phyloP scores from a whole-genome alignment of 1,140 invertebrate species.

The Sitodiplosis mosellana region DNA sequence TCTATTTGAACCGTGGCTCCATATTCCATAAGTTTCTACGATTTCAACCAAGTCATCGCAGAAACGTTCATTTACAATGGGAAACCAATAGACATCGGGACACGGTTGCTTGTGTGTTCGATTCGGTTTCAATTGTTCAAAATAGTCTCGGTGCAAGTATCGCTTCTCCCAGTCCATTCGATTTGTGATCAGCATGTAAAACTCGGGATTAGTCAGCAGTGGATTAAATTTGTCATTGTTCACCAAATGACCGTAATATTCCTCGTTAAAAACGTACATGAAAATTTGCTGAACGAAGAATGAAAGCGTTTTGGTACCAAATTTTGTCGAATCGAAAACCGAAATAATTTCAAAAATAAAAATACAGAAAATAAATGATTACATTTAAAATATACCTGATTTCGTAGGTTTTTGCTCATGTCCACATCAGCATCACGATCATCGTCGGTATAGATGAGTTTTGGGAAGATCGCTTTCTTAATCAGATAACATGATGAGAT shows the following conservation, averaged over 20 bases:
- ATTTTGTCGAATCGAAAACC: too few relatives aligned
- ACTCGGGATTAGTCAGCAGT: slow-evolving; percentile 56
- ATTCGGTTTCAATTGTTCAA: slow-evolving; percentile 45
- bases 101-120: slow-evolving; percentile 13
- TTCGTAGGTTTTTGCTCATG: slow-evolving; percentile 53
- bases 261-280: slow-evolving; percentile 76
- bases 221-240: slow-evolving; percentile 68
- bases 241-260: slow-evolving; percentile 79
- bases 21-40: slow-evolving; percentile 80
- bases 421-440: slow-evolving; percentile 83
- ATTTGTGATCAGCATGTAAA: slow-evolving; percentile 88
- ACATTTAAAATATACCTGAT: slow-evolving; percentile 29
- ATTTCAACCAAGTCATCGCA: slow-evolving; percentile 75
- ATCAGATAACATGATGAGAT: slow-evolving; percentile 70
- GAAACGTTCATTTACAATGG: slow-evolving; percentile 72
- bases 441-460: slow-evolving; percentile 31
- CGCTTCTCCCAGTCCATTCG: slow-evolving; percentile 78
- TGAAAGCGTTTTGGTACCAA: too few relatives aligned
- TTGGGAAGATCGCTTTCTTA: slow-evolving; percentile 41
- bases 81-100: slow-evolving; percentile 73
- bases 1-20: slow-evolving; percentile 83
- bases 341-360: too few relatives aligned
- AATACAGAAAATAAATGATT: too few relatives aligned
- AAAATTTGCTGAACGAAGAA: slow-evolving; percentile 51
- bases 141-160: slow-evolving; percentile 70